Evolutionary conservation across 2,113 vertebrate genomes (phyloP).

Genomic region (Pteropus alecto): DNA sequence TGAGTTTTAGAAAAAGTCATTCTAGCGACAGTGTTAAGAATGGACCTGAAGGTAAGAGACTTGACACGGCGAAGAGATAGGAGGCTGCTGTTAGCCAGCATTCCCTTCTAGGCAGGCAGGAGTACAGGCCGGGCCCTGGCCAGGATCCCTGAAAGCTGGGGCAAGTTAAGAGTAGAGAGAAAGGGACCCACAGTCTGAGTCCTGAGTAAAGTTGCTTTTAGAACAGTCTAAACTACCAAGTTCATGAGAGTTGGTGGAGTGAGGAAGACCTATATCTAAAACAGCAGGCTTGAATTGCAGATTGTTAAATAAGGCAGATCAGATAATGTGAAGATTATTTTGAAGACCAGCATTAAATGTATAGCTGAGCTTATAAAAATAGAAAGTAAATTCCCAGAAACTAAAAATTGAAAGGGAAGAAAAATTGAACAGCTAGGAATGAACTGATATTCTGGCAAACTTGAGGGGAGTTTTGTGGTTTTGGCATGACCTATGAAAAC

Average conservation of each 20-base stretch:
- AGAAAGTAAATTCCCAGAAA: neutral
- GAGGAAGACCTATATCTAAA: neutral
- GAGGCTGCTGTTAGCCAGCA: neutral
- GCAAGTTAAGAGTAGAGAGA: neutral
- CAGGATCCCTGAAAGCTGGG: neutral
- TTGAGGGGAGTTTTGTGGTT: neutral
- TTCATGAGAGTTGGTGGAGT: neutral
- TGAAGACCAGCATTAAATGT: neutral
- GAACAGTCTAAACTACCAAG: neutral
- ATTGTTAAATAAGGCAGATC: neutral
- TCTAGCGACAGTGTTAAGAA: neutral
- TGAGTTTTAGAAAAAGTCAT: neutral
- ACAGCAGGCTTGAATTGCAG: neutral
- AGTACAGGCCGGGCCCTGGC: neutral
- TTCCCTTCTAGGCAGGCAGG: neutral
- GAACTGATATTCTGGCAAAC: neutral
- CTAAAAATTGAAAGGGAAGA: neutral
- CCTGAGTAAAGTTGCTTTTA: neutral
- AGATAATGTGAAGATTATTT: neutral
- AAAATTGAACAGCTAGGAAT: neutral
- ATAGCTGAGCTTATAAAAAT: neutral
- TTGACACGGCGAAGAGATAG: neutral
- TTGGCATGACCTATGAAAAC: neutral
- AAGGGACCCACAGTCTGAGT: neutral
- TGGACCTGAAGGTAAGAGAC: neutral